phyloP scores from a whole-genome alignment of 2,797 vertebrate genomes.

The Acrocephalus scirpaceus region DNA sequence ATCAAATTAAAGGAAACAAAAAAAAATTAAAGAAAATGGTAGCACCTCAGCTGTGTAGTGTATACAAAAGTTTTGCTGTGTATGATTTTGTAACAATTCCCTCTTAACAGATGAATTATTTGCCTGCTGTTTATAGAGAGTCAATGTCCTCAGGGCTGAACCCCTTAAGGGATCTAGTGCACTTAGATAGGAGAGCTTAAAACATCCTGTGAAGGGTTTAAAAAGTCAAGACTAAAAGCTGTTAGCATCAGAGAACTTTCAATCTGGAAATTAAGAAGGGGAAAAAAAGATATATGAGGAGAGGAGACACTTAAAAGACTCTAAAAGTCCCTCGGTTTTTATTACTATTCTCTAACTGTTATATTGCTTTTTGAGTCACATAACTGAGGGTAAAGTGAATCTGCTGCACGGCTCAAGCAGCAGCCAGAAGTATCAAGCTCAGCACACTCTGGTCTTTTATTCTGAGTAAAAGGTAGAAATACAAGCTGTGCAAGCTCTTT shows the following conservation, averaged over 20 bases:
- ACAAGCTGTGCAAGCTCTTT: neutral
- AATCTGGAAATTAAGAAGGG: neutral
- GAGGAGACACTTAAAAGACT: neutral
- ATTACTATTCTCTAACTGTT: neutral
- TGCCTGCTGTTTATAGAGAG: neutral
- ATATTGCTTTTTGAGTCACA: neutral
- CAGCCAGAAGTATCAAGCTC: neutral
- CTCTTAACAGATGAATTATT: neutral
- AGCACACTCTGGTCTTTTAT: neutral
- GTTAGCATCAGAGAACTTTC: neutral
- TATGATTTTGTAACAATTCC: neutral
- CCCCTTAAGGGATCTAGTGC: neutral
- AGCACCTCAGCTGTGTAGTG: neutral
- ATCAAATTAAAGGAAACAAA: neutral
- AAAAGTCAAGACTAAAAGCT: neutral
- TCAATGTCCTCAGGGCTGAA: neutral
- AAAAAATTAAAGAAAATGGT: neutral
- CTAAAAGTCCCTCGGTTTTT: neutral
- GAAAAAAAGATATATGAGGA: neutral
- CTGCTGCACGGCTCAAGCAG: fast-evolving
- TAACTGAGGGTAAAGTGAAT: neutral
- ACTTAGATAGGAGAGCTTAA: neutral
- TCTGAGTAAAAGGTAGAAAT: neutral
- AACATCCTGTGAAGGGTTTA: neutral
- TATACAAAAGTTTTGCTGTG: neutral